Percentiles rank a stretch among this genome's conserved stretches.
phyloP scores from a whole-genome alignment of 1,140 invertebrate species.

The Phthorimaea operculella region DNA sequence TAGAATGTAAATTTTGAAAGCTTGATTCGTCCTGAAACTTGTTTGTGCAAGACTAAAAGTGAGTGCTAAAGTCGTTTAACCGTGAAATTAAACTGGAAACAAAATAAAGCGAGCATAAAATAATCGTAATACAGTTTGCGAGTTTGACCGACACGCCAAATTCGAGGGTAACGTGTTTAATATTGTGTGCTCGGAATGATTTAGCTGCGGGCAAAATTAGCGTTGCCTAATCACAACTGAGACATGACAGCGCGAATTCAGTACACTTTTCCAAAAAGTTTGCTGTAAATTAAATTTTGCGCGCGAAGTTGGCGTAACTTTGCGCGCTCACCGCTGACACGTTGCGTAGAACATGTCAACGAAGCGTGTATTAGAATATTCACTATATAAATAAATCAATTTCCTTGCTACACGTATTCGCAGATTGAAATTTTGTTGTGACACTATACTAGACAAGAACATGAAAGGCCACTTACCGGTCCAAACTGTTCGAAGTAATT shows the following conservation, averaged over 20 bases:
- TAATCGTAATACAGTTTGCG: constrained; percentile 32
- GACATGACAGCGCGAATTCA: constrained; percentile 36
- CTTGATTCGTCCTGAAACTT: not conserved
- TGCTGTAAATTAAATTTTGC: constrained; percentile 35
- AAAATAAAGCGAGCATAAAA: constrained; percentile 18
- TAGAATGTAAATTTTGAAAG: no score
- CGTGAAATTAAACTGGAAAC: constrained; percentile 2
- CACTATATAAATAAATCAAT: not conserved
- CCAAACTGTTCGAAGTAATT: constrained; percentile 99
- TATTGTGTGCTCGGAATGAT: constrained; percentile 37
- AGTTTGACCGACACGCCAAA: constrained; percentile 30
- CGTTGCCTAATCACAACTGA: constrained; percentile 35
- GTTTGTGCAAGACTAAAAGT: not conserved
- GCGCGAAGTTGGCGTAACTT: constrained; percentile 33
- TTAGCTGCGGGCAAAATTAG: constrained; percentile 33
- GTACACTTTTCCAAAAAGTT: constrained; percentile 39
- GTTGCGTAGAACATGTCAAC: constrained; percentile 23
- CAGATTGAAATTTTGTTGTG: not conserved
- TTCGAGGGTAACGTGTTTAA: constrained; percentile 32
- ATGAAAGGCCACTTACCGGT: constrained; percentile 83
- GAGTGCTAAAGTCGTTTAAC: not conserved
- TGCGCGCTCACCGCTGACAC: constrained; percentile 20
- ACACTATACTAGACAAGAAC: no score
- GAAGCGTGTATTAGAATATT: constrained; percentile 14
- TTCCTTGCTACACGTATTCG: not conserved